phyloP scores from a whole-genome alignment of 2,113 vertebrate genomes.

The Lycocorax pyrrhopterus region DNA sequence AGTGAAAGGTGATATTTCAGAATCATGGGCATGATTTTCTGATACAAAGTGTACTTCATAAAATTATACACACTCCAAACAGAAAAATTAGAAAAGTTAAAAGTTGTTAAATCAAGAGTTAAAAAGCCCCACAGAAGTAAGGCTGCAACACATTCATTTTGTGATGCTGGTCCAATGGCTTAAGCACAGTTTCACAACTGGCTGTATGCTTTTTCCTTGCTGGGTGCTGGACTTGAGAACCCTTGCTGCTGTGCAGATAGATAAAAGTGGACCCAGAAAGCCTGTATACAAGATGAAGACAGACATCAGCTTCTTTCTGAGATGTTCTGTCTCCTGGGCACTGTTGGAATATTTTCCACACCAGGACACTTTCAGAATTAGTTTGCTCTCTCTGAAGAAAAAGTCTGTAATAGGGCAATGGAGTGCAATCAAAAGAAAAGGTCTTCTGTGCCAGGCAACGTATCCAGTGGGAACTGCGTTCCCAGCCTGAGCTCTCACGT shows the following conservation, averaged over 20 bases:
- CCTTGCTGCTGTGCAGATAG: not conserved
- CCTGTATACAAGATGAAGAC: not conserved
- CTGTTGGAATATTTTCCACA: not conserved
- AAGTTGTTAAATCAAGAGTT: not conserved
- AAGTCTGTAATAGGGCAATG: not conserved
- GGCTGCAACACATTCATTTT: not conserved
- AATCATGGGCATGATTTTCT: not conserved
- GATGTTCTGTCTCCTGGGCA: not conserved
- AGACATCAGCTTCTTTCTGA: not conserved
- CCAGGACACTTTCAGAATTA: not conserved
- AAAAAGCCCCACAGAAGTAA: not conserved
- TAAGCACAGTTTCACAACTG: not conserved
- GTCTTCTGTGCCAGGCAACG: rapidly evolving
- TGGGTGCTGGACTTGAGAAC: not conserved
- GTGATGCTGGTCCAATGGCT: not conserved
- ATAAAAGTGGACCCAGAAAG: not conserved
- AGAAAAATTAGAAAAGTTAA: not conserved
- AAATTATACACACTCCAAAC: not conserved
- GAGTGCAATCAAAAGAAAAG: not conserved
- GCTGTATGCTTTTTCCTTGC: not conserved
- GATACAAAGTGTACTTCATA: not conserved
- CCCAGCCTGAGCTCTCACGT: not conserved
- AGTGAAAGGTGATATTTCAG: not conserved
- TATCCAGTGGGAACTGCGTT: rapidly evolving
- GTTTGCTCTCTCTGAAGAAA: not conserved